Conservation (phyloP, 2,113 vertebrate genomes). For the Grammomys dolichurus region DNA sequence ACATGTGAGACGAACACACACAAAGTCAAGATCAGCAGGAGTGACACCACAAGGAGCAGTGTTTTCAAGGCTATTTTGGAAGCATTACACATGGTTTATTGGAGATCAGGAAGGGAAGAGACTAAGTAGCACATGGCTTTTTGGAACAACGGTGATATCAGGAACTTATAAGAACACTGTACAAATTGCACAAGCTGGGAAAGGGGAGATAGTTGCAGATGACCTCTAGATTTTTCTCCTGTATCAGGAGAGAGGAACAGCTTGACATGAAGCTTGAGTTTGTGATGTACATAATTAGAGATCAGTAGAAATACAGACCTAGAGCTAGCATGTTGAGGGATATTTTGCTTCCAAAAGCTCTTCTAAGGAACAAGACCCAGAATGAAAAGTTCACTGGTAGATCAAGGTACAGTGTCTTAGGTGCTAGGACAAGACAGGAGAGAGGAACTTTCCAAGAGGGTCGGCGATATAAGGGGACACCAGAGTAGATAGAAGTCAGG, state of each 20-base stretch:
- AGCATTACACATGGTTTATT: not conserved
- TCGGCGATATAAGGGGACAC: not conserved
- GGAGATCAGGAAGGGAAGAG: not conserved
- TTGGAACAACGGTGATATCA: not conserved
- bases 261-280: not conserved
- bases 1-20: not conserved
- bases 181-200: not conserved
- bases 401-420: not conserved
- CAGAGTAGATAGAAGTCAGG: not conserved
- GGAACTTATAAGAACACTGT: not conserved
- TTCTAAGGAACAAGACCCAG: not conserved
- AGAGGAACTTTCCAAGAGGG: not conserved
- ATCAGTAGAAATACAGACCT: too few relatives aligned
- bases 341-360: not conserved
- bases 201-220: too few relatives aligned
- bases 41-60: not conserved
- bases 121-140: not conserved
- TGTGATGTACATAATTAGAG: not conserved
- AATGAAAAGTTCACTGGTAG: not conserved
- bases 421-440: not conserved
- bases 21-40: not conserved
- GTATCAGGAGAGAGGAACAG: not conserved
- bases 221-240: not conserved
- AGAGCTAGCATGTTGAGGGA: not conserved
- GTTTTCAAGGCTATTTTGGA: conserved; percentile 27